These are phyloP conservation scores for Pterocles orientalis DNA, from an alignment of 2,113 vertebrate species.

Conservation along the genomic window DNA sequence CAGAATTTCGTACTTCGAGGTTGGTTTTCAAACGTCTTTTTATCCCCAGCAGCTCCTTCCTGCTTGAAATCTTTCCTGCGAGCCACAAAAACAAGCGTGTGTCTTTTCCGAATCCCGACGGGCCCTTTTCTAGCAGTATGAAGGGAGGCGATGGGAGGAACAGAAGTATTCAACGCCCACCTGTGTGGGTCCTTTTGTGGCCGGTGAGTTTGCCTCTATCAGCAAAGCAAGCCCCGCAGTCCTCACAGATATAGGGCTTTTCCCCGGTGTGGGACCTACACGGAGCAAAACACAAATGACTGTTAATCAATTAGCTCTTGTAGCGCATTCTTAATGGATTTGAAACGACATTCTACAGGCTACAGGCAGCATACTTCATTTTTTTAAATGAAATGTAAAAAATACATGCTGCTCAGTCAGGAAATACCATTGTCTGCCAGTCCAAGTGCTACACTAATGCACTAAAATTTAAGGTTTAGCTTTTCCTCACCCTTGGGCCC, in stretches of 20 bases:
- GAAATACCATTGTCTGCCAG: fast-evolving
- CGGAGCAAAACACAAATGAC: neutral
- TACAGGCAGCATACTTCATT: neutral
- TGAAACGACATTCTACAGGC: fast-evolving
- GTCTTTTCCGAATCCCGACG: neutral
- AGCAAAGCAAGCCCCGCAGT: slow-evolving; percentile 66
- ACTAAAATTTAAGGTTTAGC: neutral
- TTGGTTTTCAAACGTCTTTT: neutral
- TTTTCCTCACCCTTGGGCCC: neutral
- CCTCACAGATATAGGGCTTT: slow-evolving; percentile 74
- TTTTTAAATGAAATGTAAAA: neutral
- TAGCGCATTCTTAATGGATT: neutral
- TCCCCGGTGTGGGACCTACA: slow-evolving; percentile 73
- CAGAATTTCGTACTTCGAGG: neutral
- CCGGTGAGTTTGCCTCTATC: slow-evolving; percentile 69
- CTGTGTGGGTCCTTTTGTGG: slow-evolving; percentile 75
- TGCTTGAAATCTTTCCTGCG: neutral
- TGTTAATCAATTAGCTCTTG: neutral
- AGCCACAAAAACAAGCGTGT: fast-evolving
- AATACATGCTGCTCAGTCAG: neutral
- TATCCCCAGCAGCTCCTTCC: neutral
- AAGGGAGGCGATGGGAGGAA: neutral
- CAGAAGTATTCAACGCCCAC: neutral
- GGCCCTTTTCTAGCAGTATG: neutral
- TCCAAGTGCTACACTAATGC: fast-evolving